Conservation (phyloP, 2,888 invertebrate genomes). For the Nomada fucata region DNA sequence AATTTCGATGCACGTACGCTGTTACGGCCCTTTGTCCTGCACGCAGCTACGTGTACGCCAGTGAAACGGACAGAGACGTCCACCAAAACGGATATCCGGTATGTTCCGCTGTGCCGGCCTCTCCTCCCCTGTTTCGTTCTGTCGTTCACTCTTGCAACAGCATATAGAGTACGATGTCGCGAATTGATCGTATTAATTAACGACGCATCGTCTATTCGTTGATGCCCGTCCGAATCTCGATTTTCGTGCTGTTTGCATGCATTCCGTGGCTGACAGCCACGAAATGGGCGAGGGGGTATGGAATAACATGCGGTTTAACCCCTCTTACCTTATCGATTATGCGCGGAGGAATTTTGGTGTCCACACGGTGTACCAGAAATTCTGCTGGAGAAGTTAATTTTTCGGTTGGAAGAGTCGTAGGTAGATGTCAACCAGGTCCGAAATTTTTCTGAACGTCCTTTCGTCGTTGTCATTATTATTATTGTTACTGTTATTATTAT, state of each 20-base stretch:
- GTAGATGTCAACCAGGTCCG: too few relatives aligned
- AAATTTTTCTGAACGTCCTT: too few relatives aligned
- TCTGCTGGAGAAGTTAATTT: too few relatives aligned
- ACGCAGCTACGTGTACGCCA: slow-evolving; percentile 49
- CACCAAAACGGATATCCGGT: slow-evolving; percentile 81
- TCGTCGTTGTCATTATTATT: too few relatives aligned
- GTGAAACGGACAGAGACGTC: slow-evolving; percentile 56
- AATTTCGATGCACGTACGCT: slow-evolving; percentile 58
- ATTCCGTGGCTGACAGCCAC: neutral
- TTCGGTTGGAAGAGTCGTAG: too few relatives aligned
- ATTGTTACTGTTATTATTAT: too few relatives aligned
- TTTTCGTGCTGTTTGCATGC: neutral
- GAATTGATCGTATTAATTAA: slow-evolving; percentile 50
- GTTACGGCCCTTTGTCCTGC: slow-evolving; percentile 58
- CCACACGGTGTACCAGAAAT: too few relatives aligned
- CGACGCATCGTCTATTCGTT: slow-evolving; percentile 6
- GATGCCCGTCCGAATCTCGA: neutral
- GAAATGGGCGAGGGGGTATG: neutral
- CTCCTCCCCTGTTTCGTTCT: slow-evolving; percentile 3
- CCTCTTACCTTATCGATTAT: neutral
- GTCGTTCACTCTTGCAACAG: slow-evolving; percentile 47
- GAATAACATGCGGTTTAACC: neutral
- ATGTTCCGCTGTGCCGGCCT: slow-evolving; percentile 76
- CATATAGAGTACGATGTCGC: slow-evolving; percentile 21
- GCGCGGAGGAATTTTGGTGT: too few relatives aligned